Percentiles rank a stretch among this genome's conserved stretches.
Evolutionary conservation across 2,113 vertebrate genomes (phyloP).

Genomic region (Diglossa brunneiventris): DNA sequence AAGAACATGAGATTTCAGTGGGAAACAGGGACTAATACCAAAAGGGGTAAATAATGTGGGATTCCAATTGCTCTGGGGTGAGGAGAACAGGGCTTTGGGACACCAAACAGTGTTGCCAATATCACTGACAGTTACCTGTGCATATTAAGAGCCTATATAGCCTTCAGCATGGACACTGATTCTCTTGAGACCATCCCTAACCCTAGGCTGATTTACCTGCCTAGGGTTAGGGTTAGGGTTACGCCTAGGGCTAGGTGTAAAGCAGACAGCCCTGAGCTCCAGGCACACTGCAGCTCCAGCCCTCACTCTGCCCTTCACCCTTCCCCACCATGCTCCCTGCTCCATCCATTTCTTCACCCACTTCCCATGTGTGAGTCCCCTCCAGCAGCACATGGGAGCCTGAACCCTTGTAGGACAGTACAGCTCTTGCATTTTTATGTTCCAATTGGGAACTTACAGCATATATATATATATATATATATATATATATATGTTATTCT

Average conservation of each 20-base stretch:
- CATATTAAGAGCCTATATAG: background rate
- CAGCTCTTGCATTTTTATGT: background rate
- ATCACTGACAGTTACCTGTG: background rate
- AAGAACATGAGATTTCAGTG: background rate
- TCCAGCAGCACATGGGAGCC: no score
- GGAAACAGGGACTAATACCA: background rate
- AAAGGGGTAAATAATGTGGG: background rate
- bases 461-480: background rate
- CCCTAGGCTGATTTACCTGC: no score
- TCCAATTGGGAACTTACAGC: background rate
- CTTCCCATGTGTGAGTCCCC: no score
- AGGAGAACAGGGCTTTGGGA: background rate
- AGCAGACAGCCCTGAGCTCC: no score
- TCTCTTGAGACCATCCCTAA: background rate
- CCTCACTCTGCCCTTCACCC: no score
- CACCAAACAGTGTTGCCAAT: background rate
- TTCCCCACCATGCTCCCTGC: no score
- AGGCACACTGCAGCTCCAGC: no score
- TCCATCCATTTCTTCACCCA: no score
- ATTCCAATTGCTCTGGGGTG: background rate
- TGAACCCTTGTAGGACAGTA: no score
- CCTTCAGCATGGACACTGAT: background rate
- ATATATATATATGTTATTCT: slow-evolving; percentile 6
- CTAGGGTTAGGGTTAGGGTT: no score
- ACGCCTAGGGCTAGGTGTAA: no score